phyloP scores from a whole-genome alignment of 2,888 invertebrate genomes.

The Phorcus lineatus region DNA sequence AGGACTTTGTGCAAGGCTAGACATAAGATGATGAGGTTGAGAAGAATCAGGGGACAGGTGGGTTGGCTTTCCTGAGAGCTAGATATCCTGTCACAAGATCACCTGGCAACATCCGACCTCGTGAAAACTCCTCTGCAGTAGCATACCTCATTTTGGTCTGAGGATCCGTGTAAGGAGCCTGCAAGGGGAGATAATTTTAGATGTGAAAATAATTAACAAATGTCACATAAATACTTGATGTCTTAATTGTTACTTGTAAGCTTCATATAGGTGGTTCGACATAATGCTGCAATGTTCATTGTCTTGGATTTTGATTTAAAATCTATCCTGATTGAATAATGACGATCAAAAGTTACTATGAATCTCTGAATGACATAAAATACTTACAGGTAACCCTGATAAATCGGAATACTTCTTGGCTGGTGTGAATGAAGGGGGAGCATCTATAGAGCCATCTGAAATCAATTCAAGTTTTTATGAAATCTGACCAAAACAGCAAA shows the following conservation, averaged over 20 bases:
- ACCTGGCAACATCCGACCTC: slow-evolving; percentile 90
- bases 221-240: no score
- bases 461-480: slow-evolving; percentile 17
- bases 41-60: slow-evolving; percentile 64
- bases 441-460: slow-evolving; percentile 90
- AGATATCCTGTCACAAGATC: slow-evolving; percentile 94
- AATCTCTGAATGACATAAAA: no score
- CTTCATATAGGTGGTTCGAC: no score
- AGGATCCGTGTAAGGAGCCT: slow-evolving; percentile 91
- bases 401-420: slow-evolving; percentile 95
- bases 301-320: no score
- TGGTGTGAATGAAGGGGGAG: slow-evolving; percentile 92
- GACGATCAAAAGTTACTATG: no score
- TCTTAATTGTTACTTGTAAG: no score
- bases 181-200: slow-evolving; percentile 41
- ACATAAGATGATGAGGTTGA: no score
- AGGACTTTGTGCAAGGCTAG: no score
- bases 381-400: slow-evolving; percentile 85
- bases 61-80: slow-evolving; percentile 85
- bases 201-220: no score
- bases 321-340: no score
- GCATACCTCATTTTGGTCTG: slow-evolving; percentile 91
- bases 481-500: no score
- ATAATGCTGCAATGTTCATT: no score
- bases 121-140: slow-evolving; percentile 90